These are phyloP conservation scores for Agriopis leucophaearia DNA, from an alignment of 2,888 invertebrate genomes.

Conservation along the genomic window DNA sequence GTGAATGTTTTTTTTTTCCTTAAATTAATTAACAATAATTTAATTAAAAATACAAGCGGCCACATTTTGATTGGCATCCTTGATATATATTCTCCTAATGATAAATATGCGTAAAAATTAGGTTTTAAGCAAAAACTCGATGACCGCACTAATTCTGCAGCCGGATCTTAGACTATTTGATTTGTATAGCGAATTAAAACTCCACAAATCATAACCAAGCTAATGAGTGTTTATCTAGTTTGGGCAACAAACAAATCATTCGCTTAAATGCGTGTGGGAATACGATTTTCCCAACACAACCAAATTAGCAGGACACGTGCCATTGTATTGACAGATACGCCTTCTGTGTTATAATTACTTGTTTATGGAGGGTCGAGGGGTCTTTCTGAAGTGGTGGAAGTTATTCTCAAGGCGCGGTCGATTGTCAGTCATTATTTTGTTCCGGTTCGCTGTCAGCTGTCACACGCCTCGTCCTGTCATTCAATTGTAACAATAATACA, in stretches of 20 bases:
- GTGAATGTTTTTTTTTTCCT: too few relatives aligned
- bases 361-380: constrained; percentile 36
- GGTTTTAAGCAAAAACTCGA: too few relatives aligned
- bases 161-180: too few relatives aligned
- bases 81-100: too few relatives aligned
- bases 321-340: constrained; percentile 41
- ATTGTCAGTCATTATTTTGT: constrained; percentile 71
- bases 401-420: constrained; percentile 59
- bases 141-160: too few relatives aligned
- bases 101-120: too few relatives aligned
- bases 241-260: constrained; percentile 50
- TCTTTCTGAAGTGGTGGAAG: constrained; percentile 47
- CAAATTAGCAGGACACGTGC: constrained; percentile 48
- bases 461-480: constrained; percentile 48
- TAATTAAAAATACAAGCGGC: too few relatives aligned
- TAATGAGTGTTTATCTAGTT: constrained; percentile 46
- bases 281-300: constrained; percentile 38
- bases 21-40: too few relatives aligned
- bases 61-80: too few relatives aligned
- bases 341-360: constrained; percentile 43
- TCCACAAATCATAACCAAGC: constrained; percentile 29
- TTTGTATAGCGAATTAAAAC: neutral
- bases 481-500: constrained; percentile 58
- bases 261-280: constrained; percentile 46
- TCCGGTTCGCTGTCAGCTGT: constrained; percentile 62